Conservation (phyloP, 2,888 invertebrate species). For the Cenopis cana region DNA sequence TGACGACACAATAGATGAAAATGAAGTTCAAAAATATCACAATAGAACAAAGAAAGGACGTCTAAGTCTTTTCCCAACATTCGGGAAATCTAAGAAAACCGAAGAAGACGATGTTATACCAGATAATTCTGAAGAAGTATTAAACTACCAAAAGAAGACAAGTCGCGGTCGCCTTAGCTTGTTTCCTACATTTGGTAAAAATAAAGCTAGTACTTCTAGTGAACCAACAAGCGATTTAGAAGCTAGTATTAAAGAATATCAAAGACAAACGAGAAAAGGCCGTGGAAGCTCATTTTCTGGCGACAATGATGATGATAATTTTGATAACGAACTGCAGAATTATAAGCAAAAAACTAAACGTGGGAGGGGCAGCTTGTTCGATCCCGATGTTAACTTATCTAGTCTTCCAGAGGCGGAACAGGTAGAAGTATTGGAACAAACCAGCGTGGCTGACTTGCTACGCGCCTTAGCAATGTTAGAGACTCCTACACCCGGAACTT, state of each 20-base stretch:
- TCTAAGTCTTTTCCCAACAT: conserved; percentile 75
- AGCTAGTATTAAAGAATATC: conserved; percentile 74
- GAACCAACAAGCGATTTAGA: conserved; percentile 68
- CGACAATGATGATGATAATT: conserved; percentile 60
- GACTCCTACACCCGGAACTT: conserved; percentile 63
- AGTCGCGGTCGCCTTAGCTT: conserved; percentile 70
- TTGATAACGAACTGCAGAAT: conserved; percentile 68
- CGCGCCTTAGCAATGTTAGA: conserved; percentile 90
- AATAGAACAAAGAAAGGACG: conserved; percentile 75
- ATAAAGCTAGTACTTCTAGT: conserved; percentile 67
- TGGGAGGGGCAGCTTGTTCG: conserved; percentile 78
- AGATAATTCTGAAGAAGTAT: conserved; percentile 77
- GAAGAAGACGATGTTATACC: conserved; percentile 74
- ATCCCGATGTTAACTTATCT: conserved; percentile 74
- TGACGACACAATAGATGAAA: conserved; percentile 75
- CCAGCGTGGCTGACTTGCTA: conserved; percentile 92
- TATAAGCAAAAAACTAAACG: conserved; percentile 73
- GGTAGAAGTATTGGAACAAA: conserved; percentile 90
- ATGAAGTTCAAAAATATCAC: conserved; percentile 75
- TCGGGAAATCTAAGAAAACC: conserved; percentile 67
- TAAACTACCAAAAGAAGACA: conserved; percentile 76
- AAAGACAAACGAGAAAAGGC: conserved; percentile 66
- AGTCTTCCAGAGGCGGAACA: conserved; percentile 76
- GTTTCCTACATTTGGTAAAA: conserved; percentile 76
- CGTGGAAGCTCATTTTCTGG: conserved; percentile 66